A percentile compares a stretch with the other conserved stretches of the same genome.
phyloP scores from a whole-genome alignment of 2,113 vertebrate genomes.

The Athene noctua region DNA sequence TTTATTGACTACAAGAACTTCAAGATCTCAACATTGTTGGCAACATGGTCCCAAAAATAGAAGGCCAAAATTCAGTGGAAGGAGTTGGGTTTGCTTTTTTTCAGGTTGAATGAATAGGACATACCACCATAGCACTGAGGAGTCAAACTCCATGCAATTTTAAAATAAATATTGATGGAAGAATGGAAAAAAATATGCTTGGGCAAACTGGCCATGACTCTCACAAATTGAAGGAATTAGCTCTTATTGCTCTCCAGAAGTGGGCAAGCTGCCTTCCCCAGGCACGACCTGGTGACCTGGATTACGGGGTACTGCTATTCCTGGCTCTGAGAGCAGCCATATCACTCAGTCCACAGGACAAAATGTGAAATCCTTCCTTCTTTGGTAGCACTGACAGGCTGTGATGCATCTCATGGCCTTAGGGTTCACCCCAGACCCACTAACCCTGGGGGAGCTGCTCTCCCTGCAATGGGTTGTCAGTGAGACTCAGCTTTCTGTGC shows the following conservation, averaged over 20 bases:
- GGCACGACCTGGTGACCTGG: neutral
- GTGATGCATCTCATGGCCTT: neutral
- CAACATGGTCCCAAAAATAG: neutral
- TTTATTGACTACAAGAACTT: neutral
- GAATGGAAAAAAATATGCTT: neutral
- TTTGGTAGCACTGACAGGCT: neutral
- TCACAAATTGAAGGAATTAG: neutral
- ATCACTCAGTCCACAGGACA: neutral
- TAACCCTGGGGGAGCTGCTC: accelerated
- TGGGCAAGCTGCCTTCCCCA: neutral
- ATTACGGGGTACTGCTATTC: neutral
- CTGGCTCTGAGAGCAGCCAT: neutral
- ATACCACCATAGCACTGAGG: neutral
- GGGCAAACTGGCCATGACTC: neutral
- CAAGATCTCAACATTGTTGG: neutral
- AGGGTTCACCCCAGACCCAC: neutral
- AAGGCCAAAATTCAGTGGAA: neutral
- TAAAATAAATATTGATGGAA: neutral
- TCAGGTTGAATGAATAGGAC: neutral
- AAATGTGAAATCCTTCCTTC: neutral
- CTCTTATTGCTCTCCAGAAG: neutral
- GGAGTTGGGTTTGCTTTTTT: neutral
- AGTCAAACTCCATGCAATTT: neutral
- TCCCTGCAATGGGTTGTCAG: neutral
- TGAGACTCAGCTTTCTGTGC: neutral